phyloP scores from a whole-genome alignment of 2,888 invertebrate genomes.

The Stenodema calcarata region DNA sequence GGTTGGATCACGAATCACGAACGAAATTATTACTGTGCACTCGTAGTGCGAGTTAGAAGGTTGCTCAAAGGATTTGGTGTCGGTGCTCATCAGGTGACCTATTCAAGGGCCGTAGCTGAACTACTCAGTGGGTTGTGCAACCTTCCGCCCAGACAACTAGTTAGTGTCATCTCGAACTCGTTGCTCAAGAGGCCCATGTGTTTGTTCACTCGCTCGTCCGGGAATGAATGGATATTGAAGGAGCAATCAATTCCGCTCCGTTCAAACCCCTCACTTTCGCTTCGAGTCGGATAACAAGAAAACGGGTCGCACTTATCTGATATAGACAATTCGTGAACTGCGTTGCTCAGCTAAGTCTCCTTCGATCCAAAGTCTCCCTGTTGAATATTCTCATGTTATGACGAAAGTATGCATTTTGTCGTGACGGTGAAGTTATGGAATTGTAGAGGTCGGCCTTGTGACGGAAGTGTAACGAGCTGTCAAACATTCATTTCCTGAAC shows the following conservation, averaged over 20 bases:
- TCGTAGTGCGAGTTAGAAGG: neutral
- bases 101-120: neutral
- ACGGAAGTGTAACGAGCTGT: no score
- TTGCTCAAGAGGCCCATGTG: neutral
- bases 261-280: constrained; percentile 6
- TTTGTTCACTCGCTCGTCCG: constrained; percentile 1
- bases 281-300: neutral
- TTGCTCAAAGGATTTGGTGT: neutral
- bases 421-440: no score
- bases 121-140: neutral
- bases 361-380: neutral
- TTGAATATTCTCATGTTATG: neutral
- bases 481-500: no score
- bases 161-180: constrained; percentile 9
- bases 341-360: neutral
- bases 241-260: constrained; percentile 14
- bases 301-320: neutral
- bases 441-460: no score
- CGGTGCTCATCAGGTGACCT: constrained; percentile 16
- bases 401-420: no score
- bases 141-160: neutral
- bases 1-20: neutral
- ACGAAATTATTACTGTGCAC: neutral
- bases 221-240: neutral
- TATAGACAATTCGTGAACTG: neutral